Conservation (phyloP, 2,113 vertebrate species). For the Crotalus horridus region DNA sequence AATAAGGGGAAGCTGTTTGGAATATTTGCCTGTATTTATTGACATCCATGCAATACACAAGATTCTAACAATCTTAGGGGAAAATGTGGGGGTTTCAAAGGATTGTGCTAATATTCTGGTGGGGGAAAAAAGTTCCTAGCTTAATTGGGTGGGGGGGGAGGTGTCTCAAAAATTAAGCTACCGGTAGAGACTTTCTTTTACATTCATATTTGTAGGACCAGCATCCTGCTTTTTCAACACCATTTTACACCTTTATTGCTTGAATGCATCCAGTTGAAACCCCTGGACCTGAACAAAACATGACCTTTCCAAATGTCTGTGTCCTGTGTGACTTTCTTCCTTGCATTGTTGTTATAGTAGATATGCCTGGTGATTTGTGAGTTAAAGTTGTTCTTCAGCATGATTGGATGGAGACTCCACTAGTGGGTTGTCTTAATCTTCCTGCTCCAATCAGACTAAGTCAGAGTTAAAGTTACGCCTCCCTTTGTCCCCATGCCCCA, state of each 20-base stretch:
- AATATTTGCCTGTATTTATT: slow-evolving; percentile 9
- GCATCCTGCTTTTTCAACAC: background rate
- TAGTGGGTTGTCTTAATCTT: too few species aligned
- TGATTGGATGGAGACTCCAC: too few species aligned
- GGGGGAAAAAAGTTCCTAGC: background rate
- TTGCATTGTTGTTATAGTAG: background rate
- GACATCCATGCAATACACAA: background rate
- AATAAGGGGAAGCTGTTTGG: background rate
- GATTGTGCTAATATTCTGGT: background rate
- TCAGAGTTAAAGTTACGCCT: too few species aligned
- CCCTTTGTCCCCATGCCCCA: too few species aligned
- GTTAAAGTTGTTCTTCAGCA: background rate
- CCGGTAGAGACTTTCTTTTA: background rate
- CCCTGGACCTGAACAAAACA: background rate
- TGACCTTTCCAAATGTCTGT: background rate
- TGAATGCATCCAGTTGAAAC: background rate
- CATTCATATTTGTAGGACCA: background rate
- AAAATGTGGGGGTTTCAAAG: background rate
- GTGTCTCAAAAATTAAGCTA: too few species aligned
- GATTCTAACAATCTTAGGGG: background rate
- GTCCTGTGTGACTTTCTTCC: background rate
- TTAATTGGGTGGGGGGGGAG: background rate
- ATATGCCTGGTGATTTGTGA: background rate
- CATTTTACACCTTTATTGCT: background rate
- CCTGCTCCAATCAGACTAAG: too few species aligned